phyloP scores from a whole-genome alignment of 37 sponge, comb jelly and placozoan genomes.

The Cladorhizidae sp. region DNA sequence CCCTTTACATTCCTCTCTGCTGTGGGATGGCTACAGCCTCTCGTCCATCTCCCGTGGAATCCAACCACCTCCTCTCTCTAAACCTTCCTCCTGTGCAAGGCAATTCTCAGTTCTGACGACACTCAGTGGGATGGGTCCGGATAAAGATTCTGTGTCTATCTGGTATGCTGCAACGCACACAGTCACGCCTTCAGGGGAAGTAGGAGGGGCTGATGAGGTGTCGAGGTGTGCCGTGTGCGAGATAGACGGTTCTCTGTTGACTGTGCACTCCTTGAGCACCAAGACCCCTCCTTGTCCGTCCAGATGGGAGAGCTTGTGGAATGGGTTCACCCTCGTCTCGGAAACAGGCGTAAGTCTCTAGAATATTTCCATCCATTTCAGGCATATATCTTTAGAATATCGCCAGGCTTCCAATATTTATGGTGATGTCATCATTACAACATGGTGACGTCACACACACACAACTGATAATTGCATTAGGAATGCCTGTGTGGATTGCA shows the following conservation, averaged over 20 bases:
- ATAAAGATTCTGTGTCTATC: neutral
- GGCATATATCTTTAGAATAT: too few relatives aligned
- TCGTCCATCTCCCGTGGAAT: neutral
- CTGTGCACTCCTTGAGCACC: constrained; percentile 1
- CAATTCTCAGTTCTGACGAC: neutral
- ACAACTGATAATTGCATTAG: too few relatives aligned
- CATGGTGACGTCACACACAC: too few relatives aligned
- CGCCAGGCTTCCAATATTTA: too few relatives aligned
- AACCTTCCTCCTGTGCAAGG: neutral
- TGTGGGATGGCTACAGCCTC: constrained; percentile 31
- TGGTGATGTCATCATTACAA: too few relatives aligned
- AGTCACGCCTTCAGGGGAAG: neutral
- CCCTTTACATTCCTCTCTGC: neutral
- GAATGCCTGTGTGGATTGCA: too few relatives aligned
- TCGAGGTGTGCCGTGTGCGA: constrained; percentile 26
- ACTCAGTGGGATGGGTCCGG: neutral
- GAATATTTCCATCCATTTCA: too few relatives aligned
- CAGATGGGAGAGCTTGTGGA: constrained; percentile 25
- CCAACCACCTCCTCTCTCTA: neutral
- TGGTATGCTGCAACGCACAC: neutral
- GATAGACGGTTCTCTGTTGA: constrained; percentile 5
- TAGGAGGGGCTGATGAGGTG: neutral
- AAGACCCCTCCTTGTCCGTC: constrained; percentile 1
- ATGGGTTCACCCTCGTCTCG: constrained; percentile 8
- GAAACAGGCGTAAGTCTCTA: neutral